Evolutionary conservation across 1,140 invertebrate genomes (phyloP).

Genomic region (Drosophila mayri): DNA sequence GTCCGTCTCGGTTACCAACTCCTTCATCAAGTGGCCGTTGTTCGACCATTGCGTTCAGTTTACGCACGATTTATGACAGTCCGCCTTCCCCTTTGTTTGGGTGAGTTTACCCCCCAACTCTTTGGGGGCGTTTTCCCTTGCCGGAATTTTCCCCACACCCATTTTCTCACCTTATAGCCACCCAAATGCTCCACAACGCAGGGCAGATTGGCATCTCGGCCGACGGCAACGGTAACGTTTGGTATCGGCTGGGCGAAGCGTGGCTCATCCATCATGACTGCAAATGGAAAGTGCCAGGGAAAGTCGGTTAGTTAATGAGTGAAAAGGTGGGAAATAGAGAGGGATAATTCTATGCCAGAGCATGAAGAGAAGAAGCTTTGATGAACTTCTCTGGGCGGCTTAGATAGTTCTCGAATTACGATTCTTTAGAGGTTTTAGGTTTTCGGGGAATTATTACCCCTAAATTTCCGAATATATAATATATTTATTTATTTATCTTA

Average conservation of each 20-base stretch:
- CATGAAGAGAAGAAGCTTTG: background rate
- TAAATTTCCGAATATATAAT: too few relatives aligned
- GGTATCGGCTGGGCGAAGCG: slow-evolving; percentile 94
- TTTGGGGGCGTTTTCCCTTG: background rate
- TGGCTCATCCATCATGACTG: slow-evolving; percentile 93
- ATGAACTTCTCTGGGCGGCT: background rate
- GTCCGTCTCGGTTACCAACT: slow-evolving; percentile 49
- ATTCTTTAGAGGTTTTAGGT: background rate
- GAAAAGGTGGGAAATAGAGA: background rate
- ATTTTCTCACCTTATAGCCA: slow-evolving; percentile 91
- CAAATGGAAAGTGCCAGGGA: slow-evolving; percentile 49
- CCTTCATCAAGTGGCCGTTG: slow-evolving; percentile 35
- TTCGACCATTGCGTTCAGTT: slow-evolving; percentile 37
- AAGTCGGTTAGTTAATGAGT: slow-evolving; percentile 73
- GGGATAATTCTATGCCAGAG: background rate
- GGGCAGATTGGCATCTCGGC: slow-evolving; percentile 93
- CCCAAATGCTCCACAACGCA: slow-evolving; percentile 95
- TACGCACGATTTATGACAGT: slow-evolving; percentile 66
- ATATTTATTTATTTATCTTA: background rate
- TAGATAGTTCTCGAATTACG: slow-evolving; percentile 10
- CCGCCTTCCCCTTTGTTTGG: background rate
- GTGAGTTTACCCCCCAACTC: background rate
- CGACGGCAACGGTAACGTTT: slow-evolving; percentile 94
- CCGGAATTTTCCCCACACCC: background rate
- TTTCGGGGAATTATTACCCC: too few relatives aligned